Evolutionary conservation across 1,140 invertebrate genomes (phyloP).

Genomic region (Lasioglossum baleicum): DNA sequence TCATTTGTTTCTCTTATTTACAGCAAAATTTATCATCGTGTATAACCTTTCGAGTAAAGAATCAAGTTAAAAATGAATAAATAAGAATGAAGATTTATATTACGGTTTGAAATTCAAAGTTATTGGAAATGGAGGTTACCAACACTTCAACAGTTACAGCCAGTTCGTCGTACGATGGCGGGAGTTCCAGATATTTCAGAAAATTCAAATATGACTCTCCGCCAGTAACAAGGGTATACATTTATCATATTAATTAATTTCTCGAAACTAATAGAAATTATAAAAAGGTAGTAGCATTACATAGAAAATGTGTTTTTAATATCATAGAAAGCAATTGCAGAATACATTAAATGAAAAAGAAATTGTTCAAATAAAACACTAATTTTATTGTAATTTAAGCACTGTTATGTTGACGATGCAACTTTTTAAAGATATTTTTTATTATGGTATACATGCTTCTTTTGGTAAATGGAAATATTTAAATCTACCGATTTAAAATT

Average conservation of each 20-base stretch:
- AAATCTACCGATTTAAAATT: not conserved
- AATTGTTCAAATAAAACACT: no score
- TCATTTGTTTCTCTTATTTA: not conserved
- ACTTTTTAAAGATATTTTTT: not conserved
- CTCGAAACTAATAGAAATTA: no score
- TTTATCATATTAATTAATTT: not conserved
- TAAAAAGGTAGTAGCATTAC: no score
- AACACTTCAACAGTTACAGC: conserved; percentile 45
- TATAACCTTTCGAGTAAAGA: not conserved
- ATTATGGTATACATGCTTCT: not conserved
- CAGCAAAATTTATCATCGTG: not conserved
- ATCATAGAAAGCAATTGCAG: no score
- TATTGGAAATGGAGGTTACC: conserved; percentile 31
- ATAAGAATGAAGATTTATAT: not conserved
- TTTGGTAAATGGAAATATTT: not conserved
- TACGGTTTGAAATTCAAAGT: not conserved
- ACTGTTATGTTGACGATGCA: no score
- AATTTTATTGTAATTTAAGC: no score
- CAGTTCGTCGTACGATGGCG: conserved; percentile 47
- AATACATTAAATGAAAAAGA: no score
- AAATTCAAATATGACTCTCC: conserved; percentile 72
- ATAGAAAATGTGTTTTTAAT: no score
- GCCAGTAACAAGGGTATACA: conserved; percentile 69
- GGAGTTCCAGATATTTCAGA: conserved; percentile 67
- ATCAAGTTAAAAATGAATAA: not conserved